These are phyloP conservation scores for Teleopsis dalmanni DNA, from an alignment of 1,140 invertebrate species.

Conservation along the genomic window DNA sequence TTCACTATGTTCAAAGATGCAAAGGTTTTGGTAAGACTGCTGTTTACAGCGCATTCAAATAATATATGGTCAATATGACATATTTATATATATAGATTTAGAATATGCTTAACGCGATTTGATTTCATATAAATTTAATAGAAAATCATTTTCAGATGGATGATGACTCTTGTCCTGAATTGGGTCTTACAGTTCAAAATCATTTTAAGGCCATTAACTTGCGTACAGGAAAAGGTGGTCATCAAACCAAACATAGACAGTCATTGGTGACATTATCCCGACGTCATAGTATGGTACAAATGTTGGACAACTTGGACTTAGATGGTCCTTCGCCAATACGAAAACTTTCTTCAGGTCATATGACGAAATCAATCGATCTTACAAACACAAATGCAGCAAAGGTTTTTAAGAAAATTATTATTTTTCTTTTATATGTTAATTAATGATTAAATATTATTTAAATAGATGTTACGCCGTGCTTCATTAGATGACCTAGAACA, in stretches of 20 bases:
- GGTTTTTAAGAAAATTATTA: constrained; percentile 12
- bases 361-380: constrained; percentile 31
- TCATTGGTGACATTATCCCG: constrained; percentile 71
- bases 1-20: constrained; percentile 67
- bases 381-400: constrained; percentile 33
- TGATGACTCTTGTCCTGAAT: constrained; percentile 73
- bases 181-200: constrained; percentile 76
- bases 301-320: constrained; percentile 59
- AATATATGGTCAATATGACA: not conserved
- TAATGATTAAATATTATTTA: not conserved
- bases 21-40: constrained; percentile 57
- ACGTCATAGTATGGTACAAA: constrained; percentile 67
- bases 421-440: not conserved
- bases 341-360: constrained; percentile 41
- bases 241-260: constrained; percentile 72
- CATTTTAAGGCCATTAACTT: constrained; percentile 82
- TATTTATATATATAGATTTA: no score
- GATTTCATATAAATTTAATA: not conserved
- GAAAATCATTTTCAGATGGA: constrained; percentile 52
- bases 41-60: not conserved
- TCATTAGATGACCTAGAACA: constrained; percentile 71
- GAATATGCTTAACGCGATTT: no score
- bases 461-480: constrained; percentile 53
- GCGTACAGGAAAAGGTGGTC: constrained; percentile 58
- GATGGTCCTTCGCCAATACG: constrained; percentile 60